Percentiles rank a stretch among this genome's conserved stretches.
phyloP scores from a whole-genome alignment of 2,888 invertebrate species.

The Mesorhabditis belari region DNA sequence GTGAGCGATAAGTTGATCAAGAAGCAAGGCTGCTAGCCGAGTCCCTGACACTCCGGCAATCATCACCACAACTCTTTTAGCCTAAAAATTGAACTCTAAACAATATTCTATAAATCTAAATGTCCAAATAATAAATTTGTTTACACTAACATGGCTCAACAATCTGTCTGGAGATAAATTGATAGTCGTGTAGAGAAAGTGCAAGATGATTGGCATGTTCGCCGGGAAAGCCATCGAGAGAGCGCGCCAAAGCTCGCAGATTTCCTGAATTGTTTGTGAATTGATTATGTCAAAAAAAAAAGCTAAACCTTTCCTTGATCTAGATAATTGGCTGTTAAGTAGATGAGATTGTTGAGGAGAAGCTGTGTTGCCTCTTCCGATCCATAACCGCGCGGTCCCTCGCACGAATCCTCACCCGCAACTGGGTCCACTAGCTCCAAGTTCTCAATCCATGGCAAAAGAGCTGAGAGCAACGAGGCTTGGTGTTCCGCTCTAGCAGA shows the following conservation, averaged over 20 bases:
- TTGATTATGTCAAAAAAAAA: too few species aligned
- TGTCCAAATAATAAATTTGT: conserved; percentile 7
- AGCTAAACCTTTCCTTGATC: conserved; percentile 89
- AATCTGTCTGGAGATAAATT: conserved; percentile 94
- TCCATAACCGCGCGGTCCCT: conserved; percentile 72
- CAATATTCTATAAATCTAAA: too few species aligned
- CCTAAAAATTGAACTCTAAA: conserved; percentile 61
- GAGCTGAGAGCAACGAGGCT: conserved; percentile 79
- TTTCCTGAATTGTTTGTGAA: conserved; percentile 59
- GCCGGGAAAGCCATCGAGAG: conserved; percentile 92
- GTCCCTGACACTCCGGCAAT: conserved; percentile 84
- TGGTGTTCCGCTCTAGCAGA: conserved; percentile 87
- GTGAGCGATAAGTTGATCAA: conserved; percentile 71
- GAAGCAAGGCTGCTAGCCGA: conserved; percentile 87
- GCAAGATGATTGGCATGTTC: conserved; percentile 88
- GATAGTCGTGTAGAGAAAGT: conserved; percentile 89
- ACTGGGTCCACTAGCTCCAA: conserved; percentile 82
- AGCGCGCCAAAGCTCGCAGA: conserved; percentile 86
- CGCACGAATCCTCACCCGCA: conserved; percentile 32
- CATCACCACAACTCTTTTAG: conserved; percentile 87
- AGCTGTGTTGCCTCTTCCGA: conserved; percentile 98
- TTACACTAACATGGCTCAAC: conserved; percentile 73
- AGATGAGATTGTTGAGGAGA: conserved; percentile 96
- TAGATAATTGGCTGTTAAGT: conserved; percentile 84
- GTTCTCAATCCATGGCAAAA: conserved; percentile 94